Conservation (phyloP, 53 echinoderm and acorn worm species). For the Echinarachnius parma region DNA sequence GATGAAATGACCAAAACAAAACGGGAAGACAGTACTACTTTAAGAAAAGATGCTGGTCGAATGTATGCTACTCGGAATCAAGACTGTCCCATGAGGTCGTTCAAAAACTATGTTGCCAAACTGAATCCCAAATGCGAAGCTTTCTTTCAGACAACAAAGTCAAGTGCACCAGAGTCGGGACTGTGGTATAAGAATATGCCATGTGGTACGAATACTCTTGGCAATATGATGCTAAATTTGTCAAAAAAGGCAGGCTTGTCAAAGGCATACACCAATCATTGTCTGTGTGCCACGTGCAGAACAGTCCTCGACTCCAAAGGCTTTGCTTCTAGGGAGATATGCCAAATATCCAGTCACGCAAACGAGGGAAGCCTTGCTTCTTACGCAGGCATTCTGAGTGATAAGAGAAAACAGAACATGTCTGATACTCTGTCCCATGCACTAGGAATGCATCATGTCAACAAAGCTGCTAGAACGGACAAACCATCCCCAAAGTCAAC, state of each 20-base stretch:
- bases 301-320: neutral
- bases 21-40: slow-evolving; percentile 4
- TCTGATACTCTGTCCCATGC: slow-evolving; percentile 1
- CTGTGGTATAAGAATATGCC: slow-evolving; percentile 13
- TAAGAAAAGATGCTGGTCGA: slow-evolving; percentile 18
- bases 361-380: neutral
- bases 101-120: slow-evolving; percentile 1
- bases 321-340: slow-evolving; percentile 3
- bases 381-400: slow-evolving; percentile 2
- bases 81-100: slow-evolving; percentile 27
- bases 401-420: slow-evolving; percentile 8
- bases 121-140: slow-evolving; percentile 9
- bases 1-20: slow-evolving; percentile 39
- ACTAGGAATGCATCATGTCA: neutral
- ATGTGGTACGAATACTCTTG: neutral
- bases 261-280: slow-evolving; percentile 22
- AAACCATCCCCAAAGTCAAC: too few species aligned
- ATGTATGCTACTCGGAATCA: slow-evolving; percentile 23
- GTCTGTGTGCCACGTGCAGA: slow-evolving; percentile 20
- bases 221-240: neutral
- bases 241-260: slow-evolving; percentile 20
- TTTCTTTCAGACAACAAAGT: slow-evolving; percentile 12
- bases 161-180: neutral
- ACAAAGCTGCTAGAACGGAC: too few species aligned
- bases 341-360: slow-evolving; percentile 9